Conservation (phyloP, 2,797 vertebrate species). For the Tauraco hartlaubi region DNA sequence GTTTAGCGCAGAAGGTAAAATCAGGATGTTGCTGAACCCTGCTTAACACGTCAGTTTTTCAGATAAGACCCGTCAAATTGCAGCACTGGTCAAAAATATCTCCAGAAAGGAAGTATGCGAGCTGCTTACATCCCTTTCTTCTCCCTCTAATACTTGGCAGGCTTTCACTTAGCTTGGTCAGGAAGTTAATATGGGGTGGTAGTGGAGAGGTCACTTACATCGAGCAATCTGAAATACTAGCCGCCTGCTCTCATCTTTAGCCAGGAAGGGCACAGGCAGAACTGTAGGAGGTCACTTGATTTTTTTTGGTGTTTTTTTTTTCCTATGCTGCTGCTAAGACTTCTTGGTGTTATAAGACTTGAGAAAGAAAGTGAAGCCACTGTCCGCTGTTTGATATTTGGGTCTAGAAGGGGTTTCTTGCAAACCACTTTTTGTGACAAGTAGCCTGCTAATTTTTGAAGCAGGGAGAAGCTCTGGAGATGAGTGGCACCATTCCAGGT, state of each 20-base stretch:
- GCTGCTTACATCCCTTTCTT: conserved; percentile 21
- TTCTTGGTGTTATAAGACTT: background rate
- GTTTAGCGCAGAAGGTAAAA: background rate
- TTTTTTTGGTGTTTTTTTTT: background rate
- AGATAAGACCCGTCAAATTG: background rate
- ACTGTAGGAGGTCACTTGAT: background rate
- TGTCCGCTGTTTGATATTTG: background rate
- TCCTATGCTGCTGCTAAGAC: background rate
- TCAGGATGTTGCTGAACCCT: background rate
- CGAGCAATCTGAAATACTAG: background rate
- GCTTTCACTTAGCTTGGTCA: conserved; percentile 20
- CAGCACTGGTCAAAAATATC: background rate
- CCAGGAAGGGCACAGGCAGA: background rate
- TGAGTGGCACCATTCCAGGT: background rate
- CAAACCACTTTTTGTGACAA: background rate
- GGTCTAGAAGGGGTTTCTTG: background rate
- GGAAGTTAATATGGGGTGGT: conserved; percentile 9
- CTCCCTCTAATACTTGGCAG: conserved; percentile 18
- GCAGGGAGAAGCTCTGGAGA: background rate
- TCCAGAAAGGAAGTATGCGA: background rate
- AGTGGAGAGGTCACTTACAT: background rate
- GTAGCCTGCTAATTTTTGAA: background rate
- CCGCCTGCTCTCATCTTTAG: conserved; percentile 3
- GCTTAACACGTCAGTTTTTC: background rate
- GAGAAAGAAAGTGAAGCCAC: background rate